Percentiles rank a stretch among this genome's conserved stretches.
phyloP scores from a whole-genome alignment of 2,797 vertebrate genomes.

The Tokudaia muenninki region DNA sequence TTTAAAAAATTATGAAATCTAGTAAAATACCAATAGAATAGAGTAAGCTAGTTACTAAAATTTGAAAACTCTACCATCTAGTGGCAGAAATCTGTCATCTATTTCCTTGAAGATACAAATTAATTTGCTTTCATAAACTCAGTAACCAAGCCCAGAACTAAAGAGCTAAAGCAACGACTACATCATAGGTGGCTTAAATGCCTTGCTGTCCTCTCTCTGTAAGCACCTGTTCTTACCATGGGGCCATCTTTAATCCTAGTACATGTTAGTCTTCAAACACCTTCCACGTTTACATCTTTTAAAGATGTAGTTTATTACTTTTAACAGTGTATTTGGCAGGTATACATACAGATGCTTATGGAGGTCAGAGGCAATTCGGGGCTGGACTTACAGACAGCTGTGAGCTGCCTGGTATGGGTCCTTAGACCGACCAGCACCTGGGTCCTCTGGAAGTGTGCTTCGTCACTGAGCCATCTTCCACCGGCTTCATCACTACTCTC shows the following conservation, averaged over 20 bases:
- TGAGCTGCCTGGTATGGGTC: not conserved
- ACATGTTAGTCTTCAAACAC: not conserved
- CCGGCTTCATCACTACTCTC: not conserved
- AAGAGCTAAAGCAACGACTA: not conserved
- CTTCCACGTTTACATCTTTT: not conserved
- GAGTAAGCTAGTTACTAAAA: constrained; percentile 27
- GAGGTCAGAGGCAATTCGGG: not conserved
- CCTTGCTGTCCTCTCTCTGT: not conserved
- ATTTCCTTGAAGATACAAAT: not conserved
- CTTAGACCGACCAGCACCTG: not conserved
- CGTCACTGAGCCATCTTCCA: not conserved
- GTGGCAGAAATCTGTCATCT: constrained; percentile 47
- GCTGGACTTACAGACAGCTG: not conserved
- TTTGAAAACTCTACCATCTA: constrained; percentile 71
- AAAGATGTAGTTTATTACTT: not conserved
- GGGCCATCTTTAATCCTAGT: not conserved
- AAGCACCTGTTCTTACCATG: not conserved
- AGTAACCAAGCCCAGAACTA: not conserved
- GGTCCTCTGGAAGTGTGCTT: not conserved
- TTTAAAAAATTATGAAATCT: constrained; percentile 44
- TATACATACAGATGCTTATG: not conserved
- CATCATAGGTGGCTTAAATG: not conserved
- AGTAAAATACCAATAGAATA: constrained; percentile 41
- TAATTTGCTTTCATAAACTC: not conserved
- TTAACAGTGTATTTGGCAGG: too few species aligned